A percentile compares a stretch with the other conserved stretches of the same genome.
phyloP scores from a whole-genome alignment of 1,140 invertebrate genomes.

The Drosophila sproati region DNA sequence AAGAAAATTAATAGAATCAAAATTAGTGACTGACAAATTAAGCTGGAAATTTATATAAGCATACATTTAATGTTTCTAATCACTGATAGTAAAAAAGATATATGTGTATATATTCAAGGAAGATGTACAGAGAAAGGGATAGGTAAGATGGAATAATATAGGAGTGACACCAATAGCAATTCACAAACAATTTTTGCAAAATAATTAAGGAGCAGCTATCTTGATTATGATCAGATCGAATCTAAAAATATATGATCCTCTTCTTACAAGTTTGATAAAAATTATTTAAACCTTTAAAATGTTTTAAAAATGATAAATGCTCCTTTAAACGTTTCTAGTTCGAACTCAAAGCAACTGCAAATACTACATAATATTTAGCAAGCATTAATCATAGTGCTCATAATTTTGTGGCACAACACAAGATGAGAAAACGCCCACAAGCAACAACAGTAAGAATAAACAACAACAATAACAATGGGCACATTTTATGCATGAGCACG shows the following conservation, averaged over 20 bases:
- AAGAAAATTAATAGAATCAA: neutral
- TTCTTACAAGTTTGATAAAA: too few relatives aligned
- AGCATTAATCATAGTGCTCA: conserved; percentile 21
- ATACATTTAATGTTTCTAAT: neutral
- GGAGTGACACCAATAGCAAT: too few relatives aligned
- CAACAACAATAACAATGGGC: conserved; percentile 23
- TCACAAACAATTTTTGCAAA: too few relatives aligned
- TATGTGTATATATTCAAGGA: too few relatives aligned
- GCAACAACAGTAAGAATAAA: conserved; percentile 4
- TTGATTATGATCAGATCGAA: too few relatives aligned
- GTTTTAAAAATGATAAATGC: too few relatives aligned
- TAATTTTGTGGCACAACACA: conserved; percentile 18
- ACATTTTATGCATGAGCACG: conserved; percentile 59
- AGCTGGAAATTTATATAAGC: too few relatives aligned
- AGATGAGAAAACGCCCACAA: conserved; percentile 1
- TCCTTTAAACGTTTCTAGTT: neutral
- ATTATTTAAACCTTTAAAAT: too few relatives aligned
- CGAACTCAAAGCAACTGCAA: conserved; percentile 2
- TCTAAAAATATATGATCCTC: too few relatives aligned
- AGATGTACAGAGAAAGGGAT: too few relatives aligned
- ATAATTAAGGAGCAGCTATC: too few relatives aligned
- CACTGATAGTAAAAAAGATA: neutral
- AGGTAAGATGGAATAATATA: too few relatives aligned
- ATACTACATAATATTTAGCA: conserved; percentile 11
- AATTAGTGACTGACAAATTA: neutral